Evolutionary conservation across 30 jellyfish, hydroid and myxozoan genomes (phyloP).

Genomic region (Mastigias papua): DNA sequence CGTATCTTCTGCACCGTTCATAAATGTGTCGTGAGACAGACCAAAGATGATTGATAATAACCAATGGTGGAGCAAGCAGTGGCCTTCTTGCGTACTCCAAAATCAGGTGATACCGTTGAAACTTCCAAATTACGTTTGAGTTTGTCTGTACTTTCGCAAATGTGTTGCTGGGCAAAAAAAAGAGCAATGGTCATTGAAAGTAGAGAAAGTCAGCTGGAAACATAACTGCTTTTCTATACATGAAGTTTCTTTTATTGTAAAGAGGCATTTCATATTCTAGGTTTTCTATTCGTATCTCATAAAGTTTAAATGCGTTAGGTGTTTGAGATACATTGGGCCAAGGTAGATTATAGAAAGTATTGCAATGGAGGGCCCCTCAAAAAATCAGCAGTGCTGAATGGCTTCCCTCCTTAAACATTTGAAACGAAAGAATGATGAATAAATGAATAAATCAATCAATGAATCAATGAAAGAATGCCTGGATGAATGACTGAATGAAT

Average conservation of each 20-base stretch:
- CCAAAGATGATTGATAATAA: conserved; percentile 55
- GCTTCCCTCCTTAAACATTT: too few relatives aligned
- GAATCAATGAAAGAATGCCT: not conserved
- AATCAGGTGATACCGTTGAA: conserved; percentile 89
- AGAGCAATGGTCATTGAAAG: not conserved
- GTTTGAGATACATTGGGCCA: too few relatives aligned
- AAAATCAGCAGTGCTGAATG: too few relatives aligned
- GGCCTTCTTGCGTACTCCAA: conserved; percentile 85
- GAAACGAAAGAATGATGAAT: not conserved
- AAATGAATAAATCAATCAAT: too few relatives aligned
- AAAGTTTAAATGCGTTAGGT: too few relatives aligned
- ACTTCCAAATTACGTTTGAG: conserved; percentile 86
- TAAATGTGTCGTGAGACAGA: conserved; percentile 22
- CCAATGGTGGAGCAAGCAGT: conserved; percentile 78
- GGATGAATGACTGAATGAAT: conserved; percentile 5
- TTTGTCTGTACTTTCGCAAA: conserved; percentile 82
- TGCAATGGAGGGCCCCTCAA: too few relatives aligned
- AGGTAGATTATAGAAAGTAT: too few relatives aligned
- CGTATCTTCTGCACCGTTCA: conserved; percentile 15
- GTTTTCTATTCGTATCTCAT: too few relatives aligned
- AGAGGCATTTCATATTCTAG: too few relatives aligned
- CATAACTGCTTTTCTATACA: too few relatives aligned
- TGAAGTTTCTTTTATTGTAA: too few relatives aligned
- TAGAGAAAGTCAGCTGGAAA: too few relatives aligned
- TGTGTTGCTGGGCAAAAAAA: conserved; percentile 71